These are phyloP conservation scores for Clepsis dumicolana DNA, from an alignment of 2,888 invertebrate species.

Conservation along the genomic window DNA sequence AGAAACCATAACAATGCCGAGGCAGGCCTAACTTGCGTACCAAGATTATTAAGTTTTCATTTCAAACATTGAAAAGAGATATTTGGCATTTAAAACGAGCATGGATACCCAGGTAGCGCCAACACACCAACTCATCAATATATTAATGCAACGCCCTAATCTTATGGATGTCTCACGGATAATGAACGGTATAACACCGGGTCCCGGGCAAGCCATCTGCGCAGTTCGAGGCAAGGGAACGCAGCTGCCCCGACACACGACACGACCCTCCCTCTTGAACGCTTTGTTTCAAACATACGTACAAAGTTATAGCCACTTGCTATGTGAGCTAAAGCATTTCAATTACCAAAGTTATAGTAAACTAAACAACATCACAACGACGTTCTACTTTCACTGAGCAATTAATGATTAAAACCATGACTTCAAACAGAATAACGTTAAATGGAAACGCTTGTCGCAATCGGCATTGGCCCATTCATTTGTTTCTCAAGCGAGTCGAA, in stretches of 20 bases:
- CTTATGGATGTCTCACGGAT: background rate
- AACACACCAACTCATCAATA: background rate
- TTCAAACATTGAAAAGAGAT: no score
- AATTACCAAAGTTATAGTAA: conserved; percentile 14
- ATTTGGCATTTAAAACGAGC: no score
- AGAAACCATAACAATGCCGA: no score
- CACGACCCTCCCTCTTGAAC: conserved; percentile 55
- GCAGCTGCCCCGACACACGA: conserved; percentile 60
- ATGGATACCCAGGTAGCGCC: no score
- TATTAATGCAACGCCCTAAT: background rate
- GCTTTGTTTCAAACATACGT: conserved; percentile 59
- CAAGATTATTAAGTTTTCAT: no score
- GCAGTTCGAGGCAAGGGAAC: conserved; percentile 53
- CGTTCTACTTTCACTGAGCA: background rate
- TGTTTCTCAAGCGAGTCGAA: conserved; percentile 54
- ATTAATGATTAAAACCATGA: background rate
- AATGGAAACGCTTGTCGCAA: conserved; percentile 50
- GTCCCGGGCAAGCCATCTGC: conserved; percentile 58
- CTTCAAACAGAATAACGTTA: background rate
- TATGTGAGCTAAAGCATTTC: conserved; percentile 22
- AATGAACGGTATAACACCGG: conserved; percentile 8
- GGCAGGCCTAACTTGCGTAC: no score
- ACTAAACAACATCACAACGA: conserved; percentile 17
- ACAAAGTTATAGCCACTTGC: conserved; percentile 11
- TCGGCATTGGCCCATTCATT: conserved; percentile 48